phyloP scores from a whole-genome alignment of 2,113 vertebrate genomes.

The Cryptomyrus ogoouensis region DNA sequence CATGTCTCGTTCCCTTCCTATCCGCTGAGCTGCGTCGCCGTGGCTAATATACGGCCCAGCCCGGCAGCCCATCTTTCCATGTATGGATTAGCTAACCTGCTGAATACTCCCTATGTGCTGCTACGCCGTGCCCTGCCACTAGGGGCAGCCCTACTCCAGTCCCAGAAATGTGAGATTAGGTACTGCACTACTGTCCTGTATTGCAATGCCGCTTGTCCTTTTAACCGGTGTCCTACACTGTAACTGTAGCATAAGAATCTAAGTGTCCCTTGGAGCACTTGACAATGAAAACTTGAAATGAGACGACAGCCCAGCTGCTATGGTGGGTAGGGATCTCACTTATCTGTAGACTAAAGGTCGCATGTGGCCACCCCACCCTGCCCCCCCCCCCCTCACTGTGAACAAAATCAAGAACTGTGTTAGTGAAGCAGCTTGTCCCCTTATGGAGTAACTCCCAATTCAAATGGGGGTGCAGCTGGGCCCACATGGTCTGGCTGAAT shows the following conservation, averaged over 20 bases:
- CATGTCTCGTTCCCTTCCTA: neutral
- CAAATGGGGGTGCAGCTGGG: neutral
- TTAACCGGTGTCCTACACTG: neutral
- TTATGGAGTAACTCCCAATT: neutral
- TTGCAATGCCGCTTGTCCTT: neutral
- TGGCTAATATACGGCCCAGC: neutral
- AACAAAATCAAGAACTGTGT: neutral
- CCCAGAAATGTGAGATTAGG: neutral
- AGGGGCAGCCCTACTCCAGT: neutral
- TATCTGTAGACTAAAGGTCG: neutral
- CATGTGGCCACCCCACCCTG: neutral
- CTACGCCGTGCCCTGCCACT: neutral
- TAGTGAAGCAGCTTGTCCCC: neutral
- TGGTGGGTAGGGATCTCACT: neutral
- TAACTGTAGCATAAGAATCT: neutral
- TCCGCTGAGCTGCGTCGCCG: neutral
- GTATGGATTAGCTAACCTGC: neutral
- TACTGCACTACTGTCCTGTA: neutral
- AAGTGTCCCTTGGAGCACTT: neutral
- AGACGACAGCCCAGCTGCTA: neutral
- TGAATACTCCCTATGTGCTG: neutral
- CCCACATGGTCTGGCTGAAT: constrained; percentile 3
- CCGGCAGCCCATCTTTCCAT: neutral
- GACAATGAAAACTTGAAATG: neutral
- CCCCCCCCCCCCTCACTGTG: neutral